Evolutionary conservation across 2,797 vertebrate genomes (phyloP).

Genomic region (Acropternis orthonyx): DNA sequence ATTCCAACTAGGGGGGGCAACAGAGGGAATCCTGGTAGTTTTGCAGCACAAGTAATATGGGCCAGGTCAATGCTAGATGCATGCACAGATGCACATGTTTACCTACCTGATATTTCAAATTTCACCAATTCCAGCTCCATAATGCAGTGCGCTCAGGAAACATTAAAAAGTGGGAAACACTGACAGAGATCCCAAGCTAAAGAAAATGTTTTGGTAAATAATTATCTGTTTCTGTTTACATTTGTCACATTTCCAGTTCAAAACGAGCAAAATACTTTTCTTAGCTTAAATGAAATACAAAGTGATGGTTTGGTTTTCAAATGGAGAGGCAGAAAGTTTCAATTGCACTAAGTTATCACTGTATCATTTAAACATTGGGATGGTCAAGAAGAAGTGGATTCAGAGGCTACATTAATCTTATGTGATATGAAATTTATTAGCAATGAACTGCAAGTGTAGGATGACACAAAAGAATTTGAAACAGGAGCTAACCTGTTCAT

Average conservation of each 20-base stretch:
- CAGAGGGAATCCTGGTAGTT: background rate
- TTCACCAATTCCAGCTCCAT: conserved; percentile 57
- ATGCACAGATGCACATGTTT: conserved; percentile 65
- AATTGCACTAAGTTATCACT: background rate
- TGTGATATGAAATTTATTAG: background rate
- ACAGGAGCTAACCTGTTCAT: conserved; percentile 86
- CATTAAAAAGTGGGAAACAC: conserved; percentile 53
- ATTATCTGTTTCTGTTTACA: conserved; percentile 28
- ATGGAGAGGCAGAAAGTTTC: background rate
- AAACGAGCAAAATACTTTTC: background rate
- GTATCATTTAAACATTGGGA: background rate
- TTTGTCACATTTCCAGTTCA: background rate
- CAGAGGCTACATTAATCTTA: background rate
- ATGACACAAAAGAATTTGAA: background rate
- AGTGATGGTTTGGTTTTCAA: background rate
- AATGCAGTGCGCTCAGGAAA: conserved; percentile 25
- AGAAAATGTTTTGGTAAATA: conserved; percentile 53
- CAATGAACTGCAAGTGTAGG: background rate
- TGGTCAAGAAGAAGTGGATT: background rate
- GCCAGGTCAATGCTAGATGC: conserved; percentile 64
- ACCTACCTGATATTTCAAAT: conserved; percentile 69
- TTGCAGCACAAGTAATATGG: conserved; percentile 26
- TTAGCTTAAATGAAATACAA: background rate
- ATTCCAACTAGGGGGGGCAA: background rate
- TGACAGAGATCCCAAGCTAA: conserved; percentile 58